A percentile compares a stretch with the other conserved stretches of the same genome.
Conservation (phyloP, 1,140 invertebrate species). For the Drosophila quadrilineata region DNA sequence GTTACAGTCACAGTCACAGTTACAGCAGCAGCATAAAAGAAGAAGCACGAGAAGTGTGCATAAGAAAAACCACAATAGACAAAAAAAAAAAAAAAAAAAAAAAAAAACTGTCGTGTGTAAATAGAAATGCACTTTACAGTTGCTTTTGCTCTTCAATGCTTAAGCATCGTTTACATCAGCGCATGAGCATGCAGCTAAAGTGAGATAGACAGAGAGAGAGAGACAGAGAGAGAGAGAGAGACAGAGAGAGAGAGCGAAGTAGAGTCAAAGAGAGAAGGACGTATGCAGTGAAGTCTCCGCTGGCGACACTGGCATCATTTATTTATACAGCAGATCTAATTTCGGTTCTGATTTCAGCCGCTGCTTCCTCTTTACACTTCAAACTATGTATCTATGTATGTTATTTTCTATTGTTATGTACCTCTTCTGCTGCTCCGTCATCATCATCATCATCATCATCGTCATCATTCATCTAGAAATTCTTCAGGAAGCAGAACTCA, state of each 20-base stretch:
- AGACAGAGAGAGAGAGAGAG: too few relatives aligned
- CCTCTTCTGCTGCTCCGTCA: background rate
- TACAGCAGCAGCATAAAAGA: background rate
- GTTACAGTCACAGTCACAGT: slow-evolving; percentile 10
- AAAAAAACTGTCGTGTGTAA: too few relatives aligned
- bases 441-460: background rate
- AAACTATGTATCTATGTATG: background rate
- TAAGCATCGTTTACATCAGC: slow-evolving; percentile 55
- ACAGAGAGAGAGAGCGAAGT: too few relatives aligned
- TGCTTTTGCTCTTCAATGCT: slow-evolving; percentile 52
- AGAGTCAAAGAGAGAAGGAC: too few relatives aligned
- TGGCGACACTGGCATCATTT: slow-evolving; percentile 42
- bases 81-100: too few relatives aligned
- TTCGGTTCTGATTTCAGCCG: slow-evolving; percentile 57
- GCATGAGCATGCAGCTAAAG: slow-evolving; percentile 68
- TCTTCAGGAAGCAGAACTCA: slow-evolving; percentile 62
- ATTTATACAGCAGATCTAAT: slow-evolving; percentile 71
- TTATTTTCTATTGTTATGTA: background rate
- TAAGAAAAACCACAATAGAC: slow-evolving; percentile 17
- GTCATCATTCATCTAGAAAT: slow-evolving; percentile 51
- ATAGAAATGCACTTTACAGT: slow-evolving; percentile 53
- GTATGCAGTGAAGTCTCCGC: too few relatives aligned
- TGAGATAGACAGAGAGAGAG: slow-evolving; percentile 1
- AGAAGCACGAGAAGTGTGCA: background rate
- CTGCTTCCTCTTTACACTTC: background rate